Evolutionary conservation across 2,797 vertebrate species (phyloP).

Genomic region (Lacerta bilineata): DNA sequence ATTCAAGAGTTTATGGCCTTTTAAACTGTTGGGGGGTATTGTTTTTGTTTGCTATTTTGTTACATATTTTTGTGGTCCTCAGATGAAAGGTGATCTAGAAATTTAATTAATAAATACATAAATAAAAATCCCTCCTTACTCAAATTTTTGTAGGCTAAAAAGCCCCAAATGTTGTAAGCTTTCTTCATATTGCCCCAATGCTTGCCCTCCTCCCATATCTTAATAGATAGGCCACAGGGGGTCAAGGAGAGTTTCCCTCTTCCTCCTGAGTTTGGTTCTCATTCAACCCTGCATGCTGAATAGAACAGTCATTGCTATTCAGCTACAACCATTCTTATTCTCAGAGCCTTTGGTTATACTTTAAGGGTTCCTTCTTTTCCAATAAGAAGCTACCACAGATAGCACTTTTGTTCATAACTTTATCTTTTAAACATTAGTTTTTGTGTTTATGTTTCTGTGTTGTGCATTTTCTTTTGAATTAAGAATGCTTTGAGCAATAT

Average conservation of each 20-base stretch:
- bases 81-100: no score
- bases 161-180: no score
- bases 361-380: neutral
- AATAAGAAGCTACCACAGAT: neutral
- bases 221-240: neutral
- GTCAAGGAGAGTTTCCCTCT: neutral
- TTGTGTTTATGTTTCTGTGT: neutral
- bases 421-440: neutral
- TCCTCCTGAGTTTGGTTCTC: neutral
- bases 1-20: no score
- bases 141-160: no score
- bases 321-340: neutral
- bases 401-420: neutral
- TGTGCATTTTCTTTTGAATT: constrained; percentile 6
- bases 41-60: no score
- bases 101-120: no score
- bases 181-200: no score
- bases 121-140: no score
- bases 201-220: neutral
- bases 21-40: no score
- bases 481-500: constrained; percentile 35
- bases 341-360: neutral
- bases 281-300: neutral
- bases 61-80: no score
- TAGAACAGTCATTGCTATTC: neutral